These are phyloP conservation scores for Trissolcus basalis DNA, from an alignment of 1,140 invertebrate genomes.

Conservation along the genomic window DNA sequence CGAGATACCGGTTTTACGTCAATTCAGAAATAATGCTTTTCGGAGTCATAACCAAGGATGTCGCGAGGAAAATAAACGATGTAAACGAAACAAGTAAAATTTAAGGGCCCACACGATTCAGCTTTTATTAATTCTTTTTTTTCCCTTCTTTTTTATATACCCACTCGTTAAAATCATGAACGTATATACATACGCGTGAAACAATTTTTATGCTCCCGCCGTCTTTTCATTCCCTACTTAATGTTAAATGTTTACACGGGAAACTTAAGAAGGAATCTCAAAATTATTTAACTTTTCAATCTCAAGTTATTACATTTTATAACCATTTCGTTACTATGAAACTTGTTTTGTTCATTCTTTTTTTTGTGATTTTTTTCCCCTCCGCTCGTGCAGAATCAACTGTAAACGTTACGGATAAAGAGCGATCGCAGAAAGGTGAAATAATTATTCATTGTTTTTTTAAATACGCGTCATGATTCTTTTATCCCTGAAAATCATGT, in stretches of 20 bases:
- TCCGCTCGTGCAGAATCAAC: no score
- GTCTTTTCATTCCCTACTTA: no score
- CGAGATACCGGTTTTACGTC: constrained; percentile 39
- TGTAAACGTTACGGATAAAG: no score
- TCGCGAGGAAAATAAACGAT: constrained; percentile 24
- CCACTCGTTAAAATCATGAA: constrained; percentile 25
- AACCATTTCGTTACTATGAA: no score
- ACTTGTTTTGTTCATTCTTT: no score
- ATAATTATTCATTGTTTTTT: constrained; percentile 7
- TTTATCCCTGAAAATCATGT: constrained; percentile 7
- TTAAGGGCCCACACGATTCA: constrained; percentile 9
- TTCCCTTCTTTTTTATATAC: not conserved
- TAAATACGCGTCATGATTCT: constrained; percentile 2
- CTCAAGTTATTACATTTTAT: constrained; percentile 3
- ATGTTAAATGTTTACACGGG: no score
- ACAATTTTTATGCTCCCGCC: no score
- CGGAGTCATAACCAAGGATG: constrained; percentile 19
- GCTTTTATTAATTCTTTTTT: not conserved
- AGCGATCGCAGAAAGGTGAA: not conserved
- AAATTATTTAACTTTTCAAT: constrained; percentile 15
- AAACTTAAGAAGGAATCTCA: not conserved
- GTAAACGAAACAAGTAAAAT: constrained; percentile 25
- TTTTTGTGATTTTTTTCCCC: no score
- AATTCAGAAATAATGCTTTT: constrained; percentile 41
- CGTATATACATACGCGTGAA: no score